These are phyloP conservation scores for Gryon sp. DNA, from an alignment of 1,140 invertebrate genomes.

Conservation along the genomic window DNA sequence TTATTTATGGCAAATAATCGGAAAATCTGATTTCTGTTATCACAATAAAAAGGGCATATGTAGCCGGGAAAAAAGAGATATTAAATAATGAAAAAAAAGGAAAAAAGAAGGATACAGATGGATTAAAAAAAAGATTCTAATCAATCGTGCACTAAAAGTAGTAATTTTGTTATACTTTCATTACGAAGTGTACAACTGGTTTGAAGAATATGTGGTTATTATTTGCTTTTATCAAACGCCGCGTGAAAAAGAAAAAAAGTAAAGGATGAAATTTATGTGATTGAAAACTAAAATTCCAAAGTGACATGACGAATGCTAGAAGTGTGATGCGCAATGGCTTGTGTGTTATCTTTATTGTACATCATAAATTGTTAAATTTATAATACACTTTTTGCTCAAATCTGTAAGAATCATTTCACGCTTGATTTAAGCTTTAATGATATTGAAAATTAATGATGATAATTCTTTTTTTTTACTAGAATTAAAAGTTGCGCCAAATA, in stretches of 20 bases:
- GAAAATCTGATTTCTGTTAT: too few species aligned
- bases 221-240: slow-evolving; percentile 1
- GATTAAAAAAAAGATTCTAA: slow-evolving; percentile 3
- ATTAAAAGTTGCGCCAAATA: too few species aligned
- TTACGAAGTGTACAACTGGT: neutral
- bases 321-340: slow-evolving; percentile 28
- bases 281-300: slow-evolving; percentile 28
- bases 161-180: slow-evolving; percentile 18
- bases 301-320: slow-evolving; percentile 30
- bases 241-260: slow-evolving; percentile 20
- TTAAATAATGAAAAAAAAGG: slow-evolving; percentile 14
- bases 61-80: too few species aligned
- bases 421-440: slow-evolving; percentile 21
- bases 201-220: neutral
- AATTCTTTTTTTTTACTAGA: too few species aligned
- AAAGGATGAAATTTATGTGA: slow-evolving; percentile 13
- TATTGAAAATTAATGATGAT: slow-evolving; percentile 24
- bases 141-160: neutral
- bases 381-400: slow-evolving; percentile 19
- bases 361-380: slow-evolving; percentile 34
- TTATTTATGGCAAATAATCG: slow-evolving; percentile 1
- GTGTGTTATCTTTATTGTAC: slow-evolving; percentile 18
- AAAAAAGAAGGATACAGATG: neutral
- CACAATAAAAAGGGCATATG: too few species aligned
- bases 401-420: slow-evolving; percentile 17